A percentile compares a stretch with the other conserved stretches of the same genome.
Conservation (phyloP, 2,888 invertebrate species). For the Pardosa pseudoannulata region DNA sequence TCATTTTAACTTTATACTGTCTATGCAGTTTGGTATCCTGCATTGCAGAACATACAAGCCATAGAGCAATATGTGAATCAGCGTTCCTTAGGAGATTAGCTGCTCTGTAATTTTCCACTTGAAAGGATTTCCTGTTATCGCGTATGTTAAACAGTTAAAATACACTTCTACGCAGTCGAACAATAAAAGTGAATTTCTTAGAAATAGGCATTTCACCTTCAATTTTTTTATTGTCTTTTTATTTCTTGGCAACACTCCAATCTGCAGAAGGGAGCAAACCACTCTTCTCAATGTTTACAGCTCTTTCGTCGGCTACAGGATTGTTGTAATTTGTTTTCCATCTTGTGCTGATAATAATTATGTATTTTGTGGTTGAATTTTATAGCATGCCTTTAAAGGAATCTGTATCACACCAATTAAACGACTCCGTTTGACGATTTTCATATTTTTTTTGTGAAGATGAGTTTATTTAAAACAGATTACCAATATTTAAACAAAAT, state of each 20-base stretch:
- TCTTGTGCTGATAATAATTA: too few relatives aligned
- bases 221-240: not conserved
- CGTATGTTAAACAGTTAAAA: not conserved
- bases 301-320: not conserved
- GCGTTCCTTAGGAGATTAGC: too few relatives aligned
- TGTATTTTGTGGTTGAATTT: too few relatives aligned
- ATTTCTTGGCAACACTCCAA: not conserved
- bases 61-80: too few relatives aligned
- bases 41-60: too few relatives aligned
- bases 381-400: not conserved
- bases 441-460: not conserved
- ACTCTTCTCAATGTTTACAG: slow-evolving; percentile 36
- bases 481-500: slow-evolving; percentile 46
- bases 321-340: not conserved
- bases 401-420: too few relatives aligned
- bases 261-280: not conserved
- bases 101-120: not conserved
- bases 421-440: too few relatives aligned
- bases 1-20: too few relatives aligned
- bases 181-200: not conserved
- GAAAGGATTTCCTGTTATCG: not conserved
- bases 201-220: not conserved
- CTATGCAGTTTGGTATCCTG: too few relatives aligned
- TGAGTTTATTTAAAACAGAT: slow-evolving; percentile 48
- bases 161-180: not conserved